Conservation (phyloP, 2,113 vertebrate species). For the Engystomops pustulosus region DNA sequence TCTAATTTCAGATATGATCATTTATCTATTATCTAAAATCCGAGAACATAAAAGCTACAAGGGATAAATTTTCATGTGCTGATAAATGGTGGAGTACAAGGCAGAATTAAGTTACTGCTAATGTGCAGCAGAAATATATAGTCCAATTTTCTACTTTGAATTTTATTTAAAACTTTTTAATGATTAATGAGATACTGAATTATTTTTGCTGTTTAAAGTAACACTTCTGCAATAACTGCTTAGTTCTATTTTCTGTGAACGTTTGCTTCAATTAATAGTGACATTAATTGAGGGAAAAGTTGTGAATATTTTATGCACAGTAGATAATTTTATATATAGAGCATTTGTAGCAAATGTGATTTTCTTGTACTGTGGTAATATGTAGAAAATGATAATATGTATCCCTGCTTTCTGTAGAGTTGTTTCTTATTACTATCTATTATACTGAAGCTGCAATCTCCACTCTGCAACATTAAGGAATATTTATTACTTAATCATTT, state of each 20-base stretch:
- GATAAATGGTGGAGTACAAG: conserved; percentile 43
- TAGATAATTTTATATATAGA: conserved; percentile 56
- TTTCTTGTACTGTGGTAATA: conserved; percentile 36
- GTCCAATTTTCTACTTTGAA: conserved; percentile 54
- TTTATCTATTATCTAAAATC: conserved; percentile 52
- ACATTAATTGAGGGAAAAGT: conserved; percentile 55
- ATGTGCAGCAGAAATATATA: conserved; percentile 51
- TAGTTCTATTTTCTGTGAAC: conserved; percentile 45
- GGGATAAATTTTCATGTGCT: conserved; percentile 39
- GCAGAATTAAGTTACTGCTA: conserved; percentile 56
- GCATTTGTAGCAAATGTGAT: conserved; percentile 50
- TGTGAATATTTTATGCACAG: conserved; percentile 54
- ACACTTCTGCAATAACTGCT: conserved; percentile 54
- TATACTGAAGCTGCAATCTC: conserved; percentile 29
- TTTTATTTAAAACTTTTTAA: conserved; percentile 56
- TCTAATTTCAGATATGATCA: conserved; percentile 45
- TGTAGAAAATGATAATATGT: conserved; percentile 40
- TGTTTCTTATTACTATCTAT: conserved; percentile 24
- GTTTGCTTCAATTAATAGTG: conserved; percentile 57
- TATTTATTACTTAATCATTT: conserved; percentile 28
- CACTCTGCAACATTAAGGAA: conserved; percentile 15
- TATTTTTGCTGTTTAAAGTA: conserved; percentile 58
- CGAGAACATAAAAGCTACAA: conserved; percentile 35
- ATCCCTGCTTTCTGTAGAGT: conserved; percentile 30
- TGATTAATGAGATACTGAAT: conserved; percentile 53